Evolutionary conservation across 2,888 invertebrate genomes (phyloP).

Genomic region (Junonia oenone): DNA sequence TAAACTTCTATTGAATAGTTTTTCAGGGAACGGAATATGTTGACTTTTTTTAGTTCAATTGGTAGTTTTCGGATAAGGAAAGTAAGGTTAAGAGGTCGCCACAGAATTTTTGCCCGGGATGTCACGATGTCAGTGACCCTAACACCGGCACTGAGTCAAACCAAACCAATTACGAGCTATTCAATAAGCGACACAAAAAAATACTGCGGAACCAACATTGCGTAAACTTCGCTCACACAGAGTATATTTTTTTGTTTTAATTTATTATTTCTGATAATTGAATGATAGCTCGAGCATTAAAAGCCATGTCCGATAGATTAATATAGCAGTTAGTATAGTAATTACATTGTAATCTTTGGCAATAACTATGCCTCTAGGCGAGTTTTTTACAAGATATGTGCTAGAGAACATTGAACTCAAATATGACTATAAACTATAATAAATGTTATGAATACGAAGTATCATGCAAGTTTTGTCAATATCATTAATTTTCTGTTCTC

Average conservation of each 20-base stretch:
- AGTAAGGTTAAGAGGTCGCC: too few species aligned
- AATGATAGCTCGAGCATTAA: conserved; percentile 11
- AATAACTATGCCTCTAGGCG: conserved; percentile 5
- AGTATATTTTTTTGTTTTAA: not conserved
- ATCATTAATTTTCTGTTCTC: not conserved
- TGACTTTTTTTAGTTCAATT: too few species aligned
- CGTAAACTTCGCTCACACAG: not conserved
- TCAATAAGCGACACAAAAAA: too few species aligned
- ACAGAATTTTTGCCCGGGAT: too few species aligned
- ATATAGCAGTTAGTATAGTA: conserved; percentile 15
- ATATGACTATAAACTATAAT: not conserved
- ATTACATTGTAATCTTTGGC: conserved; percentile 15
- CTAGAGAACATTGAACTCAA: conserved; percentile 1
- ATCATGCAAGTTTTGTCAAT: not conserved
- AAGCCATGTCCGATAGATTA: conserved; percentile 10
- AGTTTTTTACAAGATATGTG: conserved; percentile 3
- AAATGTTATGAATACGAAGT: not conserved
- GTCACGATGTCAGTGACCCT: too few species aligned
- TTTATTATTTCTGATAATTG: conserved; percentile 13
- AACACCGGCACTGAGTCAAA: too few species aligned
- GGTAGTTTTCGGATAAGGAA: too few species aligned
- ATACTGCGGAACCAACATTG: not conserved
- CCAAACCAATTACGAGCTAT: too few species aligned
- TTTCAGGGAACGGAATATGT: too few species aligned
- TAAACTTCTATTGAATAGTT: too few species aligned